These are phyloP conservation scores for Daktulosphaira vitifoliae DNA, from an alignment of 1,140 invertebrate genomes.

Conservation along the genomic window DNA sequence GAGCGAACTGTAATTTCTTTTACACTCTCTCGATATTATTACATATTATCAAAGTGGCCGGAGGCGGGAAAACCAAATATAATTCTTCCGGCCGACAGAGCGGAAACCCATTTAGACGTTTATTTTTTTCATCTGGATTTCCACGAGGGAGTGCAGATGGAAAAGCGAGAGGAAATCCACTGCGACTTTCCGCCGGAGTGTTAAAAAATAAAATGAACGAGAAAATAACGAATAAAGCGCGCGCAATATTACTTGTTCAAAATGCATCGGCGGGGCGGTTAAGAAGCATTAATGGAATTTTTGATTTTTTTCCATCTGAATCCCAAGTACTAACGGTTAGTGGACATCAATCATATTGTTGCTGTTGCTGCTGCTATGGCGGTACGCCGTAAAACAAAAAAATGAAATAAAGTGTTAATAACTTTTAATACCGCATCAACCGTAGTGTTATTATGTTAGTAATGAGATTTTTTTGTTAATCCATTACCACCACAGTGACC, in stretches of 20 bases:
- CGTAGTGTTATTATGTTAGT: slow-evolving; percentile 27
- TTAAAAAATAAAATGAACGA: not conserved
- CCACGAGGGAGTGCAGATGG: not conserved
- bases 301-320: slow-evolving; percentile 1
- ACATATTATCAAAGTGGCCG: not conserved
- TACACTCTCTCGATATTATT: slow-evolving; percentile 6
- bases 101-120: slow-evolving; percentile 33
- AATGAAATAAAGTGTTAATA: slow-evolving; percentile 22
- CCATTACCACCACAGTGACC: slow-evolving; percentile 28
- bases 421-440: slow-evolving; percentile 23
- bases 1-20: slow-evolving; percentile 23
- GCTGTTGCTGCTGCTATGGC: not conserved
- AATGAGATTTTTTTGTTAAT: slow-evolving; percentile 29
- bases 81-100: slow-evolving; percentile 31
- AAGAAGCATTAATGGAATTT: slow-evolving; percentile 21
- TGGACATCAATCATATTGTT: slow-evolving; percentile 24
- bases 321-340: slow-evolving; percentile 18
- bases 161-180: too few relatives aligned
- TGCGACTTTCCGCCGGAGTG: not conserved
- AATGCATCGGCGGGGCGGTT: not conserved
- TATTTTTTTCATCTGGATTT: slow-evolving; percentile 4
- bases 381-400: slow-evolving; percentile 14
- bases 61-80: slow-evolving; percentile 18
- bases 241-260: too few relatives aligned
- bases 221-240: not conserved